phyloP scores from a whole-genome alignment of 2,797 vertebrate species.

The Botia kubotai region DNA sequence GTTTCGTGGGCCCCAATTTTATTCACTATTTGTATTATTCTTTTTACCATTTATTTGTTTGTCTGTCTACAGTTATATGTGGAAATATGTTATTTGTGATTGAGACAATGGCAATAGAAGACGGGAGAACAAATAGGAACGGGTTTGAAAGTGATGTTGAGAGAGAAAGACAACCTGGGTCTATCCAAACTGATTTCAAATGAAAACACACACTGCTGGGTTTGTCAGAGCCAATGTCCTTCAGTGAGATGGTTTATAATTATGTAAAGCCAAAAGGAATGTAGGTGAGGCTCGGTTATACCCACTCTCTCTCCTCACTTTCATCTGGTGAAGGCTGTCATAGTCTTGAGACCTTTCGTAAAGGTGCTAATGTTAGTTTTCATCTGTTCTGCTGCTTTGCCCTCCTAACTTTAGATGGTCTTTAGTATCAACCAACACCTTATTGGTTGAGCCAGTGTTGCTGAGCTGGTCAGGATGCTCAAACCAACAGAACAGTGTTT shows the following conservation, averaged over 20 bases:
- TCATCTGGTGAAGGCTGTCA: slow-evolving; percentile 49
- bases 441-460: too few species aligned
- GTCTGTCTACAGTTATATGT: slow-evolving; percentile 47
- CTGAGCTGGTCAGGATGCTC: too few species aligned
- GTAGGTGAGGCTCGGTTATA: background rate
- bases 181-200: background rate
- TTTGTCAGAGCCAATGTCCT: background rate
- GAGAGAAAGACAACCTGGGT: slow-evolving; percentile 11
- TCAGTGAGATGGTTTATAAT: background rate
- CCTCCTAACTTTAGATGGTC: slow-evolving; percentile 29
- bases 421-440: background rate
- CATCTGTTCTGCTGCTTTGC: slow-evolving; percentile 48
- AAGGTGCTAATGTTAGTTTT: slow-evolving; percentile 79
- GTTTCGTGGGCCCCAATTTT: slow-evolving; percentile 64
- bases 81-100: slow-evolving; percentile 46
- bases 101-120: slow-evolving; percentile 58
- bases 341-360: slow-evolving; percentile 72
- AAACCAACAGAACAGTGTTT: too few species aligned
- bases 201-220: background rate
- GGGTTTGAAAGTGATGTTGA: slow-evolving; percentile 15
- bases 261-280: background rate
- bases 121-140: background rate
- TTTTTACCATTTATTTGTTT: slow-evolving; percentile 57
- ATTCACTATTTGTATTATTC: slow-evolving; percentile 55
- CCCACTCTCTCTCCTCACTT: slow-evolving; percentile 34